These are phyloP conservation scores for Drymodes brunneopygia DNA, from an alignment of 2,113 vertebrate species.

Conservation along the genomic window DNA sequence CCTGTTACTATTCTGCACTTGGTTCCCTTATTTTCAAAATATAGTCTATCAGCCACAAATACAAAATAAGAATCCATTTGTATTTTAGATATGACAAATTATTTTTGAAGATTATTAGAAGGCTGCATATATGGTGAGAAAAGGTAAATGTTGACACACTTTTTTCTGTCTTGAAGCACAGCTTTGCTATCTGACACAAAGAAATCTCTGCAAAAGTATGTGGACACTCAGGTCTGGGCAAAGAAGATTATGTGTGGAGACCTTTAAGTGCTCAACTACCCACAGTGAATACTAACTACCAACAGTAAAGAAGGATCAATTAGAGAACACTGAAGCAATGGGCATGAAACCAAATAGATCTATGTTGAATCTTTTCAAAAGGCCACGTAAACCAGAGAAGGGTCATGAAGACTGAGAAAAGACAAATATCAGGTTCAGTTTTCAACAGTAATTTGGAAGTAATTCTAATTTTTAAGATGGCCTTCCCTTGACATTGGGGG, in stretches of 20 bases:
- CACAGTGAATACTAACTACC: background rate
- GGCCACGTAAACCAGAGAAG: background rate
- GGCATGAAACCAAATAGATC: background rate
- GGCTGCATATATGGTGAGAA: background rate
- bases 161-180: background rate
- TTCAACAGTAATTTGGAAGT: background rate
- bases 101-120: background rate
- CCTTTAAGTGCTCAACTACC: background rate
- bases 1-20: background rate
- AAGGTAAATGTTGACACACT: background rate
- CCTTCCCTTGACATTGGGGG: background rate
- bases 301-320: background rate
- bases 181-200: background rate
- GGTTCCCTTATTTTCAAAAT: background rate
- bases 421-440: background rate
- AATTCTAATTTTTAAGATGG: background rate
- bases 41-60: background rate
- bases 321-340: background rate
- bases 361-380: background rate
- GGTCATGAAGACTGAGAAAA: background rate
- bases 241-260: background rate
- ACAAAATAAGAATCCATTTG: background rate
- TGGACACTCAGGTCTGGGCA: background rate
- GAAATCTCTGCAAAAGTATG: background rate
- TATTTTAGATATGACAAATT: background rate